Percentiles rank a stretch among this genome's conserved stretches.
These are phyloP conservation scores for Phyllotis vaccarum DNA, from an alignment of 2,797 vertebrate species.

Conservation along the genomic window DNA sequence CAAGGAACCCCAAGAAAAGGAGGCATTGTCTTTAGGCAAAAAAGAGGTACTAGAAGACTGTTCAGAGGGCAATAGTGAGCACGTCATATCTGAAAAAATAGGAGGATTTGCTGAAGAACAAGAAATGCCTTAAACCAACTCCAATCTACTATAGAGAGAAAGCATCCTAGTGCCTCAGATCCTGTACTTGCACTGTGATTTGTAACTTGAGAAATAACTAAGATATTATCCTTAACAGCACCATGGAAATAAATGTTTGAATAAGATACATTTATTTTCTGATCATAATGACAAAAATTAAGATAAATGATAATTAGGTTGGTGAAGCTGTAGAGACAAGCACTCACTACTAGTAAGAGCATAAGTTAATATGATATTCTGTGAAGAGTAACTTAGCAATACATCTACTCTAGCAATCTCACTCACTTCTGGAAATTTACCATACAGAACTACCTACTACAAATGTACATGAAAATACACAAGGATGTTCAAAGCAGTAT, in stretches of 20 bases:
- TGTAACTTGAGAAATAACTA: slow-evolving; percentile 53
- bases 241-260: slow-evolving; percentile 42
- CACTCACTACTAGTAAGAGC: slow-evolving; percentile 9
- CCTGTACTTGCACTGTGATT: slow-evolving; percentile 77
- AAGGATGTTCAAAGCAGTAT: slow-evolving; percentile 54
- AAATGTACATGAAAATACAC: slow-evolving; percentile 44
- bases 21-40: slow-evolving; percentile 14
- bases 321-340: slow-evolving; percentile 24
- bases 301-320: slow-evolving; percentile 42
- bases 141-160: slow-evolving; percentile 27
- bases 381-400: slow-evolving; percentile 51
- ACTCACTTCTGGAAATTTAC: slow-evolving; percentile 65
- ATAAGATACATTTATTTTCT: slow-evolving; percentile 18
- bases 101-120: neutral
- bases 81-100: slow-evolving; percentile 68
- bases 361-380: slow-evolving; percentile 33
- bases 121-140: slow-evolving; percentile 57
- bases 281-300: slow-evolving; percentile 62
- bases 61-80: slow-evolving; percentile 62
- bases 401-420: slow-evolving; percentile 49
- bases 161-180: slow-evolving; percentile 20
- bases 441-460: neutral
- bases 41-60: slow-evolving; percentile 50
- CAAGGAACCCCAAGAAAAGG: slow-evolving; percentile 52
- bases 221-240: neutral